A percentile compares a stretch with the other conserved stretches of the same genome.
Conservation (phyloP, 2,797 vertebrate species). For the Parauchenoglanis ngamensis region DNA sequence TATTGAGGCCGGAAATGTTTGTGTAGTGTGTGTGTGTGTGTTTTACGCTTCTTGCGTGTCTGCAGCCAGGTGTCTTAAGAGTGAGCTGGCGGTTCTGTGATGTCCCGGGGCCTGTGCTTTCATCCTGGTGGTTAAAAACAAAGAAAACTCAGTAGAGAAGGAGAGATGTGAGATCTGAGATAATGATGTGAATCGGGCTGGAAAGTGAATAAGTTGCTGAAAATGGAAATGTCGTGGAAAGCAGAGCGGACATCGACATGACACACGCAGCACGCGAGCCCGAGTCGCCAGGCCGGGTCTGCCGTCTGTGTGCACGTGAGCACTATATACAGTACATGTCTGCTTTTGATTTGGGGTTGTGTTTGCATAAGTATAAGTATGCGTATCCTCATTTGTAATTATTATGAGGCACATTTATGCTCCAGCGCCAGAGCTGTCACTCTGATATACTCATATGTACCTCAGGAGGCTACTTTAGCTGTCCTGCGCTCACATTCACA, state of each 20-base stretch:
- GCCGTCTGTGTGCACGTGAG: not conserved
- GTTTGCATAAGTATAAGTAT: constrained; percentile 23
- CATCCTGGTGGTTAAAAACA: constrained; percentile 25
- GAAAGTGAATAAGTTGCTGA: constrained; percentile 68
- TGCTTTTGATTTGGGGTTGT: constrained; percentile 42
- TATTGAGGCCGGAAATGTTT: constrained; percentile 10
- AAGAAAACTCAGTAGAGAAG: constrained; percentile 49
- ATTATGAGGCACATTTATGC: constrained; percentile 64
- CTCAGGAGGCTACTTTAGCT: constrained; percentile 44
- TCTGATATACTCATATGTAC: constrained; percentile 44
- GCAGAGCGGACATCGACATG: constrained; percentile 61
- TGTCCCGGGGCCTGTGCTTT: constrained; percentile 41
- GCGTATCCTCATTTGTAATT: constrained; percentile 64
- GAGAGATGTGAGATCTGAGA: constrained; percentile 25
- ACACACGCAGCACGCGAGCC: constrained; percentile 55
- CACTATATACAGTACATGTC: not conserved
- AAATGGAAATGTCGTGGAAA: constrained; percentile 74
- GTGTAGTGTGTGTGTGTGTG: constrained; percentile 31
- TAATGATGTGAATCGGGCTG: constrained; percentile 63
- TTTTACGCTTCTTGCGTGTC: constrained; percentile 30
- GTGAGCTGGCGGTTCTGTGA: constrained; percentile 68
- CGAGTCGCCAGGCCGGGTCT: constrained; percentile 62
- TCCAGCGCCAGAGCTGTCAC: constrained; percentile 47
- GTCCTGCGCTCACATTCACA: constrained; percentile 41
- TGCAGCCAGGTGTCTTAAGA: constrained; percentile 32